Evolutionary conservation across 2,888 invertebrate genomes (phyloP).

Genomic region (Asteroscopus sphinx): DNA sequence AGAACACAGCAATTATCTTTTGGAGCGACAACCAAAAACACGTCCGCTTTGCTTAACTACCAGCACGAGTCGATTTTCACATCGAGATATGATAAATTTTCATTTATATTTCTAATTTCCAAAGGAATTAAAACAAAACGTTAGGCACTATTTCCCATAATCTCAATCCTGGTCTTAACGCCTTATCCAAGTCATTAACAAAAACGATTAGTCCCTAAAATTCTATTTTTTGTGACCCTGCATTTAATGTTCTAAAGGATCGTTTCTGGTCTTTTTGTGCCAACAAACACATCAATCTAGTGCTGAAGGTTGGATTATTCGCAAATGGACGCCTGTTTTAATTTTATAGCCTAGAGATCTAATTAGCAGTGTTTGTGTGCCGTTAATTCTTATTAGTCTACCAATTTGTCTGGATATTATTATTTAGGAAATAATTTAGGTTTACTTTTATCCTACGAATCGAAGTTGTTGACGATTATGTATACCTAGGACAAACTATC

Average conservation of each 20-base stretch:
- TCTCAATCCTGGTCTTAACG: not conserved
- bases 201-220: slow-evolving; percentile 21
- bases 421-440: too few relatives aligned
- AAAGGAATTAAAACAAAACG: too few relatives aligned
- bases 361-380: slow-evolving; percentile 49
- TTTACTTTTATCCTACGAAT: too few relatives aligned
- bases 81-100: too few relatives aligned
- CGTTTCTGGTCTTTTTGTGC: slow-evolving; percentile 7
- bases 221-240: slow-evolving; percentile 9
- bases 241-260: slow-evolving; percentile 11
- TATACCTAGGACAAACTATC: too few relatives aligned
- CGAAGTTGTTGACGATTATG: too few relatives aligned
- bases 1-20: too few relatives aligned
- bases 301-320: slow-evolving; percentile 54
- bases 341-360: slow-evolving; percentile 51
- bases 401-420: slow-evolving; percentile 29
- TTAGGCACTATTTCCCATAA: not conserved
- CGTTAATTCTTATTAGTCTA: slow-evolving; percentile 53
- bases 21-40: too few relatives aligned
- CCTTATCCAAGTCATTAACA: slow-evolving; percentile 15
- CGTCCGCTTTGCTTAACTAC: too few relatives aligned
- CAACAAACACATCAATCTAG: slow-evolving; percentile 54
- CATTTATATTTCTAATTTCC: too few relatives aligned
- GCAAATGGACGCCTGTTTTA: slow-evolving; percentile 48
- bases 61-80: too few relatives aligned